A percentile compares a stretch with the other conserved stretches of the same genome.
These are phyloP conservation scores for Eupithecia inturbata DNA, from an alignment of 2,888 invertebrate species.

Conservation along the genomic window DNA sequence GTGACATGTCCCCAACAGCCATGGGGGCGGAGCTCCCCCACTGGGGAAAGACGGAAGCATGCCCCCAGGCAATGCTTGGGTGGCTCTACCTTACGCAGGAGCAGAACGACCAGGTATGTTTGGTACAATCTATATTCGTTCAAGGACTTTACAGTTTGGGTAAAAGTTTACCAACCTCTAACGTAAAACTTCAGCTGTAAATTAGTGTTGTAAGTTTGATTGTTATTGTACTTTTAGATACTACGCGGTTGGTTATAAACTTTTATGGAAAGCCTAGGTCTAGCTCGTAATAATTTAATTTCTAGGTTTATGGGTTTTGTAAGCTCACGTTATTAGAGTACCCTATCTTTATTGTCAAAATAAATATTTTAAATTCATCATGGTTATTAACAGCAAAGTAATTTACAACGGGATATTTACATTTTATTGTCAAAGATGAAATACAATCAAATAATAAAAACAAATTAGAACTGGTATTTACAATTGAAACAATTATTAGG, in stretches of 20 bases:
- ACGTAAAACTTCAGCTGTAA: constrained; percentile 11
- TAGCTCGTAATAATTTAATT: not conserved
- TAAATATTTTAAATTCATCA: too few species aligned
- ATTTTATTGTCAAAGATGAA: too few species aligned
- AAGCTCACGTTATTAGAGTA: not conserved
- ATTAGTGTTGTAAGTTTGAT: not conserved
- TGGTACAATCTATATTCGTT: constrained; percentile 40
- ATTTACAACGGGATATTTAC: too few species aligned
- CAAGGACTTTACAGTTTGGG: constrained; percentile 38
- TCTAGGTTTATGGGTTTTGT: not conserved
- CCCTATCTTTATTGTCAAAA: too few species aligned
- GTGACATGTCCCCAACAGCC: constrained; percentile 78
- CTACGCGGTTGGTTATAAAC: not conserved
- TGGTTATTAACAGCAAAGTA: too few species aligned
- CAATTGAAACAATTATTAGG: too few species aligned
- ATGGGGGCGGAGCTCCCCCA: constrained; percentile 74
- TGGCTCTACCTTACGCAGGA: constrained; percentile 77
- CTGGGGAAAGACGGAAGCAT: constrained; percentile 74
- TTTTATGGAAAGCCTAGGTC: not conserved
- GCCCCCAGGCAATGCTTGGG: constrained; percentile 73
- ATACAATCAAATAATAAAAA: too few species aligned
- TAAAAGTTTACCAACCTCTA: constrained; percentile 25
- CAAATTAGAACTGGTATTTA: too few species aligned
- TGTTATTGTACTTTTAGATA: not conserved
- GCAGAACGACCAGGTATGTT: constrained; percentile 76